A percentile compares a stretch with the other conserved stretches of the same genome.
Conservation (phyloP, 2,113 vertebrate species). For the Platanista minor region DNA sequence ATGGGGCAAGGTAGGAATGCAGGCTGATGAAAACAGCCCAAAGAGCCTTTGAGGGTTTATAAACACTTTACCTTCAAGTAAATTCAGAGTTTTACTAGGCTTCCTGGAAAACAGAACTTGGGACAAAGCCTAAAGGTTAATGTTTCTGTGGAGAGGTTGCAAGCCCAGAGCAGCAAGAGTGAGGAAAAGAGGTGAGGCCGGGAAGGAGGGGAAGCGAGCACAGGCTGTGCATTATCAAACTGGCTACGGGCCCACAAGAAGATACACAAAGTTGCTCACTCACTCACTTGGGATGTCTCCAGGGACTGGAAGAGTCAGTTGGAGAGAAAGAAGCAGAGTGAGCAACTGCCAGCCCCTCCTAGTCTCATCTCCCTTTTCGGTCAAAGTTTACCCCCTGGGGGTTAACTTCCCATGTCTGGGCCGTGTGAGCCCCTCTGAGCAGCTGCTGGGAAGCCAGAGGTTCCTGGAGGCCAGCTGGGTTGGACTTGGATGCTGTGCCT, state of each 20-base stretch:
- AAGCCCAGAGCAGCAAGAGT: neutral
- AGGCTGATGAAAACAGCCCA: neutral
- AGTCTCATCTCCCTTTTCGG: neutral
- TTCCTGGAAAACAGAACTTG: constrained; percentile 11
- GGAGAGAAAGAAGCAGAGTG: neutral
- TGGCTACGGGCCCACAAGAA: neutral
- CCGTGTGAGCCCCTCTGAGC: neutral
- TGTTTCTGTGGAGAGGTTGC: neutral
- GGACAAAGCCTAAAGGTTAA: neutral
- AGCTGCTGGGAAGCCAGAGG: neutral
- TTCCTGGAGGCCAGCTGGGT: neutral
- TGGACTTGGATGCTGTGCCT: neutral
- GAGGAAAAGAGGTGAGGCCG: neutral
- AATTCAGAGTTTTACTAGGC: neutral
- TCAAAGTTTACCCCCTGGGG: neutral
- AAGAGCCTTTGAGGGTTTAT: neutral
- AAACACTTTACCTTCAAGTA: neutral
- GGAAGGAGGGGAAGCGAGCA: neutral
- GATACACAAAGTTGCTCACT: fast-evolving
- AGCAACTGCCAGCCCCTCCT: neutral
- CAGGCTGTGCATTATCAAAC: neutral
- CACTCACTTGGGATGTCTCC: neutral
- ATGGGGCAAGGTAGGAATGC: neutral
- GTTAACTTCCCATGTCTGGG: neutral
- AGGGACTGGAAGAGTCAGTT: neutral